Percentiles rank a stretch among this genome's conserved stretches.
phyloP scores from a whole-genome alignment of 2,888 invertebrate genomes.

The Fissipunctia ypsillon region DNA sequence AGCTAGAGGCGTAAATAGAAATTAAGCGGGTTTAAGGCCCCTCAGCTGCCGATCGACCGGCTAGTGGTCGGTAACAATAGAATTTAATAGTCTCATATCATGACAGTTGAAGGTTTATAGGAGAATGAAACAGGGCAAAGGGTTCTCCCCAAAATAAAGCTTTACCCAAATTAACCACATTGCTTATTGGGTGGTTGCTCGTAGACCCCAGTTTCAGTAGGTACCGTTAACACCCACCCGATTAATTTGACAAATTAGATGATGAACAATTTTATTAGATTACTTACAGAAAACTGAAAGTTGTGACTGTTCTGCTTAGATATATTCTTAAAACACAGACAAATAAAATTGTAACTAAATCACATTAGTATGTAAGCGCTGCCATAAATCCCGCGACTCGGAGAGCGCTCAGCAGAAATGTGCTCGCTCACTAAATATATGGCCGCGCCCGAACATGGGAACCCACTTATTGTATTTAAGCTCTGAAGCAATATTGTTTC shows the following conservation, averaged over 20 bases:
- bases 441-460: constrained; percentile 30
- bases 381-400: constrained; percentile 40
- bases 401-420: constrained; percentile 25
- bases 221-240: not conserved
- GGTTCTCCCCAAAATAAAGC: not conserved
- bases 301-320: not conserved
- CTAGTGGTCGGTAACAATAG: no score
- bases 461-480: constrained; percentile 28
- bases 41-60: no score
- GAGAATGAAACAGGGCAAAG: not conserved
- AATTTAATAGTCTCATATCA: no score
- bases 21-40: not conserved
- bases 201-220: not conserved
- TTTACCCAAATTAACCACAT: not conserved
- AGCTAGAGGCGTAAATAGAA: not conserved
- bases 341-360: constrained; percentile 13
- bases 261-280: no score
- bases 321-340: not conserved
- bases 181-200: not conserved
- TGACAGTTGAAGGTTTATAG: no score
- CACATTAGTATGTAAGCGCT: constrained; percentile 6
- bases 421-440: constrained; percentile 34
- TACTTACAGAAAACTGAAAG: not conserved
- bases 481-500: constrained; percentile 3
- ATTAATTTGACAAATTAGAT: not conserved